These are phyloP conservation scores for Pelagia noctiluca DNA, from an alignment of 30 jellyfish, hydroid and myxozoan genomes.

Conservation along the genomic window DNA sequence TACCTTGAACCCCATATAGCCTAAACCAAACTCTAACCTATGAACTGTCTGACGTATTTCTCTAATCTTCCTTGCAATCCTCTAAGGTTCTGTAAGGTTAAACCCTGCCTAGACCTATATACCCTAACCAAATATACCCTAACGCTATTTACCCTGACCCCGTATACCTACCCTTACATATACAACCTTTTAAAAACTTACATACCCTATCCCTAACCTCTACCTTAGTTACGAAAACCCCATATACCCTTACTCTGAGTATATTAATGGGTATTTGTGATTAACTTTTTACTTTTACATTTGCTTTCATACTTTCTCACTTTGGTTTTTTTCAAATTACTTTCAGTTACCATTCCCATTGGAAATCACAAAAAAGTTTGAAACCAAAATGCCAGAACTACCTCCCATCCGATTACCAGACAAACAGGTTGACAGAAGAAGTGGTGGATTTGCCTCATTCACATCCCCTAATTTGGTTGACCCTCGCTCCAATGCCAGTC, in stretches of 20 bases:
- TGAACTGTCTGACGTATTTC: no score
- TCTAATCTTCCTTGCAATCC: no score
- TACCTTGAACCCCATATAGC: neutral
- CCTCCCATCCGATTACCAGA: constrained; percentile 88
- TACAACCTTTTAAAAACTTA: neutral
- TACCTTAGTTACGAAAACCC: neutral
- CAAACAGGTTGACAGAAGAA: constrained; percentile 45
- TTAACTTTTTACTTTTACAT: neutral
- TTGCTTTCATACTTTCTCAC: neutral
- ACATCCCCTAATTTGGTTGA: constrained; percentile 29
- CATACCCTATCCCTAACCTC: neutral
- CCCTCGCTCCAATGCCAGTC: constrained; percentile 69
- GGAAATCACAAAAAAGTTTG: constrained; percentile 75
- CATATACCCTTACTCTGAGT: neutral
- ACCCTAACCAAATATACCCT: no score
- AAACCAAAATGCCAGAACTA: constrained; percentile 83
- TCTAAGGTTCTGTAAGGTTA: no score
- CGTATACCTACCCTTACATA: no score
- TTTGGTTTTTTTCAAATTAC: no score
- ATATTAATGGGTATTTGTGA: neutral
- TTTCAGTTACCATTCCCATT: constrained; percentile 83
- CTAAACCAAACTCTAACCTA: no score
- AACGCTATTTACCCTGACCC: no score
- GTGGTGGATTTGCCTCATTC: constrained; percentile 20
- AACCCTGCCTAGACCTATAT: no score